These are phyloP conservation scores for Buceros bicornis DNA, from an alignment of 2,797 vertebrate genomes.

Conservation along the genomic window DNA sequence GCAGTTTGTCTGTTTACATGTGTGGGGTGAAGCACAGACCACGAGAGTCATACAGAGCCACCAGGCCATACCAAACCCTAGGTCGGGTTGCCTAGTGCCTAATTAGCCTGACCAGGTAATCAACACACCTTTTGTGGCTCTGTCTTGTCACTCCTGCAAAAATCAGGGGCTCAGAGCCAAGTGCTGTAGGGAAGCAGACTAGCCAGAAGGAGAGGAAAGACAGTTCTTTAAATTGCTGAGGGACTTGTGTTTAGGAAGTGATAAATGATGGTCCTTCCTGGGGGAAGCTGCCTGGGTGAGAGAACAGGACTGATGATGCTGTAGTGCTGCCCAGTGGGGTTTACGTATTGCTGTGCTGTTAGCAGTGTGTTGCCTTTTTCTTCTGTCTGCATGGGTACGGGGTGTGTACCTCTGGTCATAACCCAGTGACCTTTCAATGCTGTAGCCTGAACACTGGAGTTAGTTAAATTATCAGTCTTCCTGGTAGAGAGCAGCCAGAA, in stretches of 20 bases:
- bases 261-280: not conserved
- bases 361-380: not conserved
- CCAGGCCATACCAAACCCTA: not conserved
- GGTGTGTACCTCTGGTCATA: not conserved
- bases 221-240: not conserved
- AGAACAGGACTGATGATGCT: not conserved
- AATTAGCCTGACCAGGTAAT: not conserved
- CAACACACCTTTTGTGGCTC: not conserved
- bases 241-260: not conserved
- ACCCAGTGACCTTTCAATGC: not conserved
- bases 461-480: slow-evolving; percentile 40
- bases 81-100: slow-evolving; percentile 5
- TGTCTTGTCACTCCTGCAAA: not conserved
- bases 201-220: not conserved
- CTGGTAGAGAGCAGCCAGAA: slow-evolving; percentile 16
- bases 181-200: not conserved
- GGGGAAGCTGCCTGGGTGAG: not conserved
- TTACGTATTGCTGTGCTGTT: not conserved
- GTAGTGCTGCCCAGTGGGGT: not conserved
- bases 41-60: not conserved
- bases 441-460: not conserved
- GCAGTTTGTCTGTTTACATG: not conserved
- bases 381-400: not conserved
- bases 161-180: not conserved
- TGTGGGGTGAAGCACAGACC: not conserved